phyloP scores from a whole-genome alignment of 1,140 invertebrate species.

The fruit fly (Drosophila melanogaster) region Release_6_plus_ISO1_MT NT_037436.4:985501-986000 shows the following conservation, averaged over 20 bases:
- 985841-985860: conserved; percentile 48
- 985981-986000: conserved; percentile 88
- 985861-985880: conserved; percentile 66
- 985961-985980: conserved; percentile 91
- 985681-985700: background rate
- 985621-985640: conserved; percentile 35
- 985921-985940: conserved; percentile 89
- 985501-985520: conserved; percentile 5
- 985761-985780: conserved; percentile 5
- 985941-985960: conserved; percentile 93
- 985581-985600: conserved; percentile 12
- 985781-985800: background rate
- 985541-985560: conserved; percentile 19
- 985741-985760: conserved; percentile 55
- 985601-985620: conserved; percentile 28
- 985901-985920: conserved; percentile 86
- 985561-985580: conserved; percentile 9
- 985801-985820: background rate
- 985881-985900: conserved; percentile 82
- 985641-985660: conserved; percentile 35
- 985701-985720: conserved; percentile 30
- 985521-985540: conserved; percentile 16
- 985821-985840: conserved; percentile 5
- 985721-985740: conserved; percentile 75
- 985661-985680: conserved; percentile 34